These are phyloP conservation scores for Drosophila sordidula DNA, from an alignment of 2,888 invertebrate genomes.

Conservation along the genomic window DNA sequence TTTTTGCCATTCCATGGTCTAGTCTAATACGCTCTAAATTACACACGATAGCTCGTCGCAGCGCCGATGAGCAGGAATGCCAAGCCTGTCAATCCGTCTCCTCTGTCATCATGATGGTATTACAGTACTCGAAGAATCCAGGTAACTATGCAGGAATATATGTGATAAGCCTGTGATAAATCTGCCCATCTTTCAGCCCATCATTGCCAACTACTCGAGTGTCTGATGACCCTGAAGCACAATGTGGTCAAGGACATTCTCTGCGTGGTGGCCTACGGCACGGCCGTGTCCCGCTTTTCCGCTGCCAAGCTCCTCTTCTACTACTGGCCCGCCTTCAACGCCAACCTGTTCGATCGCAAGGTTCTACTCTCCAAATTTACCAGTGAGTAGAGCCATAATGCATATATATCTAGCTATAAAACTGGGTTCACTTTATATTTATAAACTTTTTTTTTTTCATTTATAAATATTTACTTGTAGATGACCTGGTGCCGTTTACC, in stretches of 20 bases:
- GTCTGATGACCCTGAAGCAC: constrained; percentile 96
- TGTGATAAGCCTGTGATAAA: no score
- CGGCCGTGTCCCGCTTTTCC: constrained; percentile 95
- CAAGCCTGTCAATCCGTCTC: constrained; percentile 94
- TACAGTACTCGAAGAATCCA: constrained; percentile 97
- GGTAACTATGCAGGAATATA: constrained; percentile 85
- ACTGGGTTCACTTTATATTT: no score
- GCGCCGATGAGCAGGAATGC: constrained; percentile 90
- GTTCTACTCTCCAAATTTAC: constrained; percentile 94
- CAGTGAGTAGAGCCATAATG: constrained; percentile 86
- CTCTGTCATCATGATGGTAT: constrained; percentile 98
- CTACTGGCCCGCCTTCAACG: constrained; percentile 99
- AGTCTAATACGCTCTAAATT: background rate
- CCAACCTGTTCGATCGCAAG: constrained; percentile 95
- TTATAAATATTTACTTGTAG: constrained; percentile 81
- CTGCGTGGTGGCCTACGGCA: constrained; percentile 98
- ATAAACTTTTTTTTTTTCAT: no score
- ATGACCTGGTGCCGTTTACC: constrained; percentile 91
- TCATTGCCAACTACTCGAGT: constrained; percentile 98
- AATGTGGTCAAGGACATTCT: constrained; percentile 96
- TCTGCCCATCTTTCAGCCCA: constrained; percentile 88
- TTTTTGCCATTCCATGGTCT: background rate
- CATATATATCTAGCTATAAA: no score
- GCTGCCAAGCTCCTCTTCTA: constrained; percentile 98
- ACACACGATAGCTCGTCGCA: constrained; percentile 88